Base-by-base conservation (phyloP, 1,140 invertebrate species). In the Pararge aegeria region DNA sequence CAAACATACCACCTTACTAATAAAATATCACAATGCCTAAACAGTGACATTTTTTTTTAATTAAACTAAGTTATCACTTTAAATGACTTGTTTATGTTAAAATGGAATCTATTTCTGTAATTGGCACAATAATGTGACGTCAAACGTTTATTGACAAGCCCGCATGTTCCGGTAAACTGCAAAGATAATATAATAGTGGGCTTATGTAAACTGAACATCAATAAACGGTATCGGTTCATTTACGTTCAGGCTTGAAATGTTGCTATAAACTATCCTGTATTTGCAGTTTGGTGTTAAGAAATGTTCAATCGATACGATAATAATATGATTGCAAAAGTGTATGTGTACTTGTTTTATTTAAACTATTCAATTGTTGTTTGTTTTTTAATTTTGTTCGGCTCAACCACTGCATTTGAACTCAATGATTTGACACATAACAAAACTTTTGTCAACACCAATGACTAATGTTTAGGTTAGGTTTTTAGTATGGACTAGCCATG, bases 141-240 rank as follows among this genome's bases (percentile, higher is more conserved):
- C 55, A 58, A 58, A 42, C 42, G 18, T 64, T 61, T 61, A 54
- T 55, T 56, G 52, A 9, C 51, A 34, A 20, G 44, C 44, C 44
- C 15, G 52, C 30, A 40, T 18, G 44, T 55, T 55, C 27, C 24
- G 12, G 38, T 24, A 46, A 56, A 49, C 55, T 44, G 27, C 34
- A 49, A 59, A 53, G 49, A 54, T 54, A 50, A 52, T 34, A 55
- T 55, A 48, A 51, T 44, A 52, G 49, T 62, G n/a, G 40, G 54
- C 40, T 59, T 50, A 50, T 64, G 52, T 52, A 51, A 59, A 58
- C 62, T 40, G 24, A 46, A 40, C 34, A 49, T 44, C 50, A 53
- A 64, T 64, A 64, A 64, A 64, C 44, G 30, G 27, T 46, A 61
- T 20, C 51, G 29, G 52, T 60, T 46, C 27, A 52, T 60, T 60